A percentile compares a stretch with the other conserved stretches of the same genome.
Conservation (phyloP, 2,797 vertebrate species). For the Masticophis lateralis region DNA sequence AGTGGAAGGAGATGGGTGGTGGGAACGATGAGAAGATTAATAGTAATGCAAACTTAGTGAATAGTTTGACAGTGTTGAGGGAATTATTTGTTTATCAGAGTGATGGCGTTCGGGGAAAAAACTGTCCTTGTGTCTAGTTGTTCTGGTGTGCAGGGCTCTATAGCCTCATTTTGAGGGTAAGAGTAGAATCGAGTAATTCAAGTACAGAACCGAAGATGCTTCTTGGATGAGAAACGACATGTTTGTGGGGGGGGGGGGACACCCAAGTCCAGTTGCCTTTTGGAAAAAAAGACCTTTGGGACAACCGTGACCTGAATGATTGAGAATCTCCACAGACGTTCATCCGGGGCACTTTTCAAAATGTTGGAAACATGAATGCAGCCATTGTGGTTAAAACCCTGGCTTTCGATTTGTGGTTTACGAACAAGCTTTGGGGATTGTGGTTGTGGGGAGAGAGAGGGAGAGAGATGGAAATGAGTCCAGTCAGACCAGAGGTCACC, state of each 20-base stretch:
- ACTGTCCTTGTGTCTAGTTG: too few species aligned
- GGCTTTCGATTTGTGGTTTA: background rate
- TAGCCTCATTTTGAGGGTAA: too few species aligned
- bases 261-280: background rate
- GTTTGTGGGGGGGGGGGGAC: fast-evolving
- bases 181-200: background rate
- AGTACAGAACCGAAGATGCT: background rate
- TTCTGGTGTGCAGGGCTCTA: too few species aligned
- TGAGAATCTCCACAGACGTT: background rate
- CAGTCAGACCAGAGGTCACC: background rate
- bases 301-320: background rate
- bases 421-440: background rate
- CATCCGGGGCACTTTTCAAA: too few species aligned
- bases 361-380: background rate
- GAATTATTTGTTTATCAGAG: too few species aligned
- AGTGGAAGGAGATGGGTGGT: too few species aligned
- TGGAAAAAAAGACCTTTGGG: background rate
- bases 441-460: too few species aligned
- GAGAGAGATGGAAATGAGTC: background rate
- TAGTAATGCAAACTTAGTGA: too few species aligned
- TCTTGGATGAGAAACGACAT: background rate
- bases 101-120: too few species aligned
- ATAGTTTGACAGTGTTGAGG: too few species aligned
- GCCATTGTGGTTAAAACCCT: background rate
- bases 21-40: too few species aligned